phyloP scores from a whole-genome alignment of 2,888 invertebrate species.

The Lasiommata megera region DNA sequence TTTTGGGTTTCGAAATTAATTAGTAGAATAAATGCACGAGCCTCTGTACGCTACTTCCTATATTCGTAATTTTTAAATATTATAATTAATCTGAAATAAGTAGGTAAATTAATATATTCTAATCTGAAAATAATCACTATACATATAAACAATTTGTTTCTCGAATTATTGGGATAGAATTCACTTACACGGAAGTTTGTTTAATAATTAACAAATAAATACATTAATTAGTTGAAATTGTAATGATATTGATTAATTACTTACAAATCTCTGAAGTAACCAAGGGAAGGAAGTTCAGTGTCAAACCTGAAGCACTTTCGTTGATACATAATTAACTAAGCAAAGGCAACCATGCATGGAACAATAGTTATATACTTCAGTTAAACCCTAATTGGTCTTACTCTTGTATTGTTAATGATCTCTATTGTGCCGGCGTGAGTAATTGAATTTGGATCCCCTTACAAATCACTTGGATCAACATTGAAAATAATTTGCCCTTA shows the following conservation, averaged over 20 bases:
- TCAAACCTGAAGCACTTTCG: neutral
- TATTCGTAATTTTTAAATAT: too few species aligned
- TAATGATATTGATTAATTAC: neutral
- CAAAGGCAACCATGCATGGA: neutral
- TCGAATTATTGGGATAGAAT: too few species aligned
- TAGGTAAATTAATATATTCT: too few species aligned
- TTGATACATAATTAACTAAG: neutral
- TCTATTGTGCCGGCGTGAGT: conserved; percentile 5
- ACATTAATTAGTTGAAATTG: neutral
- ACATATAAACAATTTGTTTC: too few species aligned
- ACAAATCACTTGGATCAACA: conserved; percentile 20
- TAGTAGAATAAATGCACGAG: too few species aligned
- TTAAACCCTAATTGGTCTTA: neutral
- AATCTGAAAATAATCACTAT: too few species aligned
- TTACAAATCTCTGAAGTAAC: neutral
- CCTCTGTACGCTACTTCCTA: too few species aligned
- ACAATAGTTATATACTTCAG: neutral
- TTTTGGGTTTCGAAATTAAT: too few species aligned
- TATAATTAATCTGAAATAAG: too few species aligned
- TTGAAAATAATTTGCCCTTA: conserved; percentile 15
- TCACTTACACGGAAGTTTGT: too few species aligned
- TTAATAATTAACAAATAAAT: too few species aligned
- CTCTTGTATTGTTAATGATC: conserved; percentile 7
- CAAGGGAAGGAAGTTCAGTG: neutral
- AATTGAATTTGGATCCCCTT: conserved; percentile 25